Conservation (phyloP, 2,113 vertebrate species). For the Sterna hirundo region DNA sequence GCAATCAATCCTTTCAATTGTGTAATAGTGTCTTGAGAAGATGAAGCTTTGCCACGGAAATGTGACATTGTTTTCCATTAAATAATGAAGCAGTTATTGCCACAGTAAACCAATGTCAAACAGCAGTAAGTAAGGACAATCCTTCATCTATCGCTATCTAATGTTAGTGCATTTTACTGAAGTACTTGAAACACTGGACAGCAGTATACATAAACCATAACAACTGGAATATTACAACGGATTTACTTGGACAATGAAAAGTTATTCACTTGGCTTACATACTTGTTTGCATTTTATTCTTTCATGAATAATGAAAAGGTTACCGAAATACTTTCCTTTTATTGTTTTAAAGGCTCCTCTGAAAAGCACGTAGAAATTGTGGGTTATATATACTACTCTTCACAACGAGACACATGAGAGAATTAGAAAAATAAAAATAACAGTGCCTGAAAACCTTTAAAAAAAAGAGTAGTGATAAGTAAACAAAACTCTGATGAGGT, state of each 20-base stretch:
- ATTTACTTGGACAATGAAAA: neutral
- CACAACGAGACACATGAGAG: neutral
- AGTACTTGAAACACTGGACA: neutral
- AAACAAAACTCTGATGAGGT: neutral
- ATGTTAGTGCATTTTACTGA: neutral
- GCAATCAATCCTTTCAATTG: constrained; percentile 40
- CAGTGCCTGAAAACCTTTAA: neutral
- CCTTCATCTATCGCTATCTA: neutral
- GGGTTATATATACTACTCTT: neutral
- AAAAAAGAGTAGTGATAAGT: neutral
- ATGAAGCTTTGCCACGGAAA: neutral
- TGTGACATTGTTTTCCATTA: constrained; percentile 44
- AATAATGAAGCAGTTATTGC: constrained; percentile 43
- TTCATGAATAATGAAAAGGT: neutral
- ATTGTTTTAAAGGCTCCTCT: neutral
- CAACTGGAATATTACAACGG: neutral
- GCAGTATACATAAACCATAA: neutral
- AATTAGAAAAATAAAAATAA: neutral
- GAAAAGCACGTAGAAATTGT: neutral
- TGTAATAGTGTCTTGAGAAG: constrained; percentile 29
- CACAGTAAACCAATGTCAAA: constrained; percentile 34
- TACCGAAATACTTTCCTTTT: neutral
- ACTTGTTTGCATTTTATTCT: neutral
- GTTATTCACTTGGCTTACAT: neutral
- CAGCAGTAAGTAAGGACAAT: neutral